These are phyloP conservation scores for Drosophila percnosoma DNA, from an alignment of 2,888 invertebrate species.

Conservation along the genomic window DNA sequence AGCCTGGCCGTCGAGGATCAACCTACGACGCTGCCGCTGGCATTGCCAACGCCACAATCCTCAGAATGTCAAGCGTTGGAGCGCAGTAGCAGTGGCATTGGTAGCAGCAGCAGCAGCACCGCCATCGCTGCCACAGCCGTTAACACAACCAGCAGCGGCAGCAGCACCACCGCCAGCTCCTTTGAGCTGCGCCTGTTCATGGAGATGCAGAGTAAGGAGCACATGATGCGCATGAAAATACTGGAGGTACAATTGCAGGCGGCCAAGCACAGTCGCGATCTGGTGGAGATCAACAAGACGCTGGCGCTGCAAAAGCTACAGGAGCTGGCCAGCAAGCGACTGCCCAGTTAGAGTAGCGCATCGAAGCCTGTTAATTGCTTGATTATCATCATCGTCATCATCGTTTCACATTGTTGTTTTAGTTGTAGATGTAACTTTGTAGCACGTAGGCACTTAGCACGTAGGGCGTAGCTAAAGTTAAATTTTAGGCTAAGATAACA, in stretches of 20 bases:
- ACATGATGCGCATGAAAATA: conserved; percentile 85
- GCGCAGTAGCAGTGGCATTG: conserved; percentile 41
- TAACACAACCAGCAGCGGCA: conserved; percentile 17
- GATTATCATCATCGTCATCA: conserved; percentile 33
- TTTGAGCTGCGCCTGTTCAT: conserved; percentile 82
- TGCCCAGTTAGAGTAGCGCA: conserved; percentile 77
- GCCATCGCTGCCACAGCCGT: not conserved
- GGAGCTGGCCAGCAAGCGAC: conserved; percentile 83
- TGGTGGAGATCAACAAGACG: conserved; percentile 88
- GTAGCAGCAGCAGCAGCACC: conserved; percentile 38
- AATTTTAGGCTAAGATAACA: conserved; percentile 45
- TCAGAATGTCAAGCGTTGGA: conserved; percentile 66
- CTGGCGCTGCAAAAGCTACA: conserved; percentile 87
- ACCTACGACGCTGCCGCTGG: conserved; percentile 31
- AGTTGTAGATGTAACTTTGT: conserved; percentile 65
- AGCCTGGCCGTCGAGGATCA: conserved; percentile 66
- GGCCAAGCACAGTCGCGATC: conserved; percentile 86
- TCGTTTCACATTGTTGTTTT: conserved; percentile 65
- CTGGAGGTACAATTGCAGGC: conserved; percentile 85
- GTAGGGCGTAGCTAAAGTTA: conserved; percentile 61
- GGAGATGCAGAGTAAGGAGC: conserved; percentile 85
- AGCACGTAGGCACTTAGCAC: conserved; percentile 54
- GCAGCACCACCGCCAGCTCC: conserved; percentile 44
- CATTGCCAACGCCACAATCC: conserved; percentile 35
- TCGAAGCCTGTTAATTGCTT: conserved; percentile 18